A percentile compares a stretch with the other conserved stretches of the same genome.
These are phyloP conservation scores for Venustaconcha ellipsiformis DNA, from an alignment of 1,140 invertebrate species.

Conservation along the genomic window DNA sequence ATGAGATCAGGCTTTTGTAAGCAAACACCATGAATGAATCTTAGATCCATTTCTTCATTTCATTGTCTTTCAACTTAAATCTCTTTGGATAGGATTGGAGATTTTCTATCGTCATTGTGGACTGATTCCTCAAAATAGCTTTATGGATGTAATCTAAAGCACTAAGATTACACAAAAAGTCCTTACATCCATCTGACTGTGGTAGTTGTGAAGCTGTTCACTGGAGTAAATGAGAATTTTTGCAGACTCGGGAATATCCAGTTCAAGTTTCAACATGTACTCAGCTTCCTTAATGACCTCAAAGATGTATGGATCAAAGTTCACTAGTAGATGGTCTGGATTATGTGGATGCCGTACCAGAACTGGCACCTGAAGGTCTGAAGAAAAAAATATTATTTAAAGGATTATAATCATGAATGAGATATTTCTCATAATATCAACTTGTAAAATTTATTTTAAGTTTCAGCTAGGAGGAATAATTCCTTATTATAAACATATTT, in stretches of 20 bases:
- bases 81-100: neutral
- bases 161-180: conserved; percentile 1
- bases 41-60: too few species aligned
- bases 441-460: neutral
- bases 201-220: conserved; percentile 74
- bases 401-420: neutral
- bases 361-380: conserved; percentile 60
- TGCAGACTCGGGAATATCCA: conserved; percentile 86
- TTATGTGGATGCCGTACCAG: conserved; percentile 51
- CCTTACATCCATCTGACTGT: conserved; percentile 81
- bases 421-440: neutral
- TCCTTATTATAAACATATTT: too few species aligned
- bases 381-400: conserved; percentile 13
- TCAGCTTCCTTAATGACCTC: conserved; percentile 85
- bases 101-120: neutral
- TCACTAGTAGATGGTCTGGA: conserved; percentile 59
- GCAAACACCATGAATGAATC: too few species aligned
- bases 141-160: neutral
- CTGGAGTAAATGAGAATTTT: conserved; percentile 80
- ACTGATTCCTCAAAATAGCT: neutral
- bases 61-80: neutral
- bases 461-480: neutral
- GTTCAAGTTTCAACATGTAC: conserved; percentile 83
- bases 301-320: conserved; percentile 63
- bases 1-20: too few species aligned